Evolutionary conservation across 92 coral and sea anemone genomes (phyloP).

Genomic region (Umimayanthus chanpuru): DNA sequence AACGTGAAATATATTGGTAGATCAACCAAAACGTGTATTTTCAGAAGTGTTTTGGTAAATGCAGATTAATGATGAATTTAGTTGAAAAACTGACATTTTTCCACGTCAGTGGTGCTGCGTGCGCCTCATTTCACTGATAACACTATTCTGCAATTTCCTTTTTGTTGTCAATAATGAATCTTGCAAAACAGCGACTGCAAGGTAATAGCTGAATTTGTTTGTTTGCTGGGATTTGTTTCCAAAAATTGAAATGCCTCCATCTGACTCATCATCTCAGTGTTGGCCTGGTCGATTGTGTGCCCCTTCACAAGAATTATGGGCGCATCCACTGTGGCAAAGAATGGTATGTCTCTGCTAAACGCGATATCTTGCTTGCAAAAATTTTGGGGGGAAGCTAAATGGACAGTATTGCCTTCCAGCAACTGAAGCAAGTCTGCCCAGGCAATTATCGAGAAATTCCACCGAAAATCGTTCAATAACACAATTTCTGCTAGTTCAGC

Average conservation of each 20-base stretch:
- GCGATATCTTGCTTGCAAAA: not conserved
- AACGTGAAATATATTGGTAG: too few species aligned
- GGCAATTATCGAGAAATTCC: conserved; percentile 45
- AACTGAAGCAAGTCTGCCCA: conserved; percentile 39
- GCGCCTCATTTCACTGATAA: too few species aligned
- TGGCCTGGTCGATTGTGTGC: not conserved
- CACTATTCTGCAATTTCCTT: too few species aligned
- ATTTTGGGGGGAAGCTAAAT: conserved; percentile 33
- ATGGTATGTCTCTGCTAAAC: too few species aligned
- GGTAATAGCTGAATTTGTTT: not conserved
- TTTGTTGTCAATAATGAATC: too few species aligned
- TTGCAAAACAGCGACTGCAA: too few species aligned
- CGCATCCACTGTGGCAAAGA: not conserved
- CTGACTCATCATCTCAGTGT: not conserved
- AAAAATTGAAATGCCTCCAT: not conserved
- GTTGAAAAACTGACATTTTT: too few species aligned
- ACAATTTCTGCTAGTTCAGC: conserved; percentile 47
- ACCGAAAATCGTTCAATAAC: conserved; percentile 34
- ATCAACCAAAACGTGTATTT: too few species aligned
- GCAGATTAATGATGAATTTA: too few species aligned
- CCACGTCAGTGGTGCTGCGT: too few species aligned
- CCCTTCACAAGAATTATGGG: not conserved
- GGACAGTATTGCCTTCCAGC: conserved; percentile 48
- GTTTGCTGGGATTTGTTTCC: not conserved
- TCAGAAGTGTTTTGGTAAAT: too few species aligned